Conservation (phyloP, 2,797 vertebrate genomes). For the Anableps anableps region DNA sequence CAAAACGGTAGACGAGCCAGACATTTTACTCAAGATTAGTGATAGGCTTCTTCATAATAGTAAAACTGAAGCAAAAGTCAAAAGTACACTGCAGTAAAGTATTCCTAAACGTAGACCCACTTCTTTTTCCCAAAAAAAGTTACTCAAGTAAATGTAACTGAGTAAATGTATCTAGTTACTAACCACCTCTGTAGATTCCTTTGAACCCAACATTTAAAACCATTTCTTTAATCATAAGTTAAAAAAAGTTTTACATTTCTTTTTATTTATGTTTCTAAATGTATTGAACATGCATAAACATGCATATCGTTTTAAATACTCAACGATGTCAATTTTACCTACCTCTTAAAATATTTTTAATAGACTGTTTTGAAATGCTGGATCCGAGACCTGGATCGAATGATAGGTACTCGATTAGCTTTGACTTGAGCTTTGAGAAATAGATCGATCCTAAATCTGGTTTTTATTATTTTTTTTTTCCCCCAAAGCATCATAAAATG, state of each 20-base stretch:
- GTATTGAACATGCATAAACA: not conserved
- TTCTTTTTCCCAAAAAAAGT: no score
- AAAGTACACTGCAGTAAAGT: no score
- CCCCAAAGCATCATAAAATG: slow-evolving; percentile 59
- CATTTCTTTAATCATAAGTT: not conserved
- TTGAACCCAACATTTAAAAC: not conserved
- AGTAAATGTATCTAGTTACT: no score
- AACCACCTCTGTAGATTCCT: no score
- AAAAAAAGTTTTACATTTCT: not conserved
- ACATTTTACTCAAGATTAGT: no score
- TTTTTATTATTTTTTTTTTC: slow-evolving; percentile 4
- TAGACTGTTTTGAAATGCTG: not conserved
- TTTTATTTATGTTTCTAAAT: not conserved
- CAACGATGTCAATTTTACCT: not conserved
- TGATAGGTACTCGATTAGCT: slow-evolving; percentile 19
- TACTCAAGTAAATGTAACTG: no score
- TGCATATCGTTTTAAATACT: not conserved
- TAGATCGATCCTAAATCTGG: slow-evolving; percentile 31
- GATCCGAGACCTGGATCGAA: not conserved
- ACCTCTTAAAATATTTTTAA: not conserved
- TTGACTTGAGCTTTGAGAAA: slow-evolving; percentile 35
- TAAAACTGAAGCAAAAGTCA: no score
- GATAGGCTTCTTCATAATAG: no score
- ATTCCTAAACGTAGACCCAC: no score
- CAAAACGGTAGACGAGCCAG: no score